Conservation (phyloP, 2,888 invertebrate species). For the Saturnia japonica region DNA sequence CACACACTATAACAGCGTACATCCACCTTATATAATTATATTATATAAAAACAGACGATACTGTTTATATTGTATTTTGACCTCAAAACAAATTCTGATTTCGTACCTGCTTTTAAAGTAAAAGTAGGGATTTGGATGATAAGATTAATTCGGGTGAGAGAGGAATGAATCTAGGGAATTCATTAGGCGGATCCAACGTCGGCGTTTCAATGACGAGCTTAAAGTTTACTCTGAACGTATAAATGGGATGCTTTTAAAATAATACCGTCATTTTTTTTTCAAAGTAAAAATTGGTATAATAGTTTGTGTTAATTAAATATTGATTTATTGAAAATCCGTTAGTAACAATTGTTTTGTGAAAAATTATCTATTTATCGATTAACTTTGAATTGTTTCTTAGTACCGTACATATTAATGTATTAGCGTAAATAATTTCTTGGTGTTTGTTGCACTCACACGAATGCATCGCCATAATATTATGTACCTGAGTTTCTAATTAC, state of each 20-base stretch:
- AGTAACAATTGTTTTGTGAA: too few relatives aligned
- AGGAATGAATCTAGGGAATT: slow-evolving; percentile 44
- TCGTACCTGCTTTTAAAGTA: slow-evolving; percentile 25
- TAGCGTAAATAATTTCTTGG: too few relatives aligned
- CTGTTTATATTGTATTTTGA: background rate
- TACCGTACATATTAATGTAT: too few relatives aligned
- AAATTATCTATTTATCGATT: too few relatives aligned
- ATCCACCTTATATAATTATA: too few relatives aligned
- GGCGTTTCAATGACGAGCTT: slow-evolving; percentile 32
- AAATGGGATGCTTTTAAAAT: slow-evolving; percentile 2
- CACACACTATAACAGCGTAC: too few relatives aligned
- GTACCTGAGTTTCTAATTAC: too few relatives aligned
- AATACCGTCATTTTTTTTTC: background rate
- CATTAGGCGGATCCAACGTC: slow-evolving; percentile 42
- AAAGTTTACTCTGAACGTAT: slow-evolving; percentile 4
- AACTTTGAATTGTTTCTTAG: too few relatives aligned
- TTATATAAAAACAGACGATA: background rate
- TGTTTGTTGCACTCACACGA: too few relatives aligned
- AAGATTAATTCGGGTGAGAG: slow-evolving; percentile 42
- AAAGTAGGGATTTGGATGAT: slow-evolving; percentile 38
- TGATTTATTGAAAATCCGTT: too few relatives aligned
- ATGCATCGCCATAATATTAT: too few relatives aligned
- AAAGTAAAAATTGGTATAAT: background rate
- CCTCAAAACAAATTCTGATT: background rate
- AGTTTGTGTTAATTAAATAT: background rate